Conservation (phyloP, 2,888 invertebrate species). For the Chrysodeixis includens region DNA sequence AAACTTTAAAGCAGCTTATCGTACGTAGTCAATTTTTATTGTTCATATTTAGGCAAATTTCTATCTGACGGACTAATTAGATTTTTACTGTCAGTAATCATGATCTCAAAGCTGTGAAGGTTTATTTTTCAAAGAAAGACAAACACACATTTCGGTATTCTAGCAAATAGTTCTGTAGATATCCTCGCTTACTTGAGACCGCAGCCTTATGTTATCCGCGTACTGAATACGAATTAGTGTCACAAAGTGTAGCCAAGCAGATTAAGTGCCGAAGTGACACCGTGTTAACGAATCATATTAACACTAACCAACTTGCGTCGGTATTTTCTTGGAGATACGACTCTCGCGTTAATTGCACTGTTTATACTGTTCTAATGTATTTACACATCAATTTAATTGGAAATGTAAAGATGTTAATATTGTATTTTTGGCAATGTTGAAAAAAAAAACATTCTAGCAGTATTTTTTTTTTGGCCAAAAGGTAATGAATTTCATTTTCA, state of each 20-base stretch:
- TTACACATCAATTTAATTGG: background rate
- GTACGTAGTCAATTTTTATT: too few relatives aligned
- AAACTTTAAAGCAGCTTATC: too few relatives aligned
- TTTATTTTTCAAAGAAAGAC: too few relatives aligned
- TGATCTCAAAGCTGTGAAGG: too few relatives aligned
- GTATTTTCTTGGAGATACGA: background rate
- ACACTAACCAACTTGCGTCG: constrained; percentile 29
- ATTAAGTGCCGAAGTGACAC: constrained; percentile 42
- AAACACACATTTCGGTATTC: background rate
- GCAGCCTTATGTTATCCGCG: constrained; percentile 43
- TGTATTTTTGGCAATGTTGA: background rate
- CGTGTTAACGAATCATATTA: constrained; percentile 48
- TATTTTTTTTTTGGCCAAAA: too few relatives aligned
- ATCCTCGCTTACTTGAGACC: constrained; percentile 33
- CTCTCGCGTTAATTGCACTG: background rate
- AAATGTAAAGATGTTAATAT: background rate
- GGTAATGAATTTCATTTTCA: background rate
- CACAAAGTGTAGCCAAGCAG: constrained; percentile 41
- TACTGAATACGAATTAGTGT: constrained; percentile 46
- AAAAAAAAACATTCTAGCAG: too few relatives aligned
- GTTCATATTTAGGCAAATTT: too few relatives aligned
- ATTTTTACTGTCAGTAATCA: too few relatives aligned
- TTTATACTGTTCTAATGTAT: background rate
- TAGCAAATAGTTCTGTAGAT: background rate
- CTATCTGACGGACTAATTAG: too few relatives aligned